Evolutionary conservation across 2,113 vertebrate genomes (phyloP).

Genomic region (Amazona guildingii): DNA sequence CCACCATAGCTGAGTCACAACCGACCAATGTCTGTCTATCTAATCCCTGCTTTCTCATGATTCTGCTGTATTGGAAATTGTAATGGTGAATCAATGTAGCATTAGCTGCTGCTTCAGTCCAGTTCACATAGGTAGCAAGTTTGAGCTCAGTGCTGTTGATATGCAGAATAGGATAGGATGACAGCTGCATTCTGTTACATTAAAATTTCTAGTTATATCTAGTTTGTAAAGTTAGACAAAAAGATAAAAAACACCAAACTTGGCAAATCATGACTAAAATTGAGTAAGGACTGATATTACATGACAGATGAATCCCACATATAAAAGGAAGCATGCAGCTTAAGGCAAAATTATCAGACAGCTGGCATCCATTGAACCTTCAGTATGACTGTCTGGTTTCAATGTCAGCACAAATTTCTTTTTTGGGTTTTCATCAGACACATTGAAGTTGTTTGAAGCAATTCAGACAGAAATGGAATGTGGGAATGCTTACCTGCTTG

Average conservation of each 20-base stretch:
- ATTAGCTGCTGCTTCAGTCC: not conserved
- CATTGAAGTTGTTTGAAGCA: not conserved
- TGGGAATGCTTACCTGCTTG: not conserved
- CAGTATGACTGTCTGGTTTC: constrained; percentile 39
- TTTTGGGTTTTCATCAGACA: not conserved
- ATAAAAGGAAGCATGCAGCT: not conserved
- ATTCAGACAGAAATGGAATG: not conserved
- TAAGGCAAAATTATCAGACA: constrained; percentile 36
- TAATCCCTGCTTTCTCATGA: not conserved
- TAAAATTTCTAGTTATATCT: not conserved
- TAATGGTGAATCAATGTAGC: not conserved
- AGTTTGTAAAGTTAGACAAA: not conserved
- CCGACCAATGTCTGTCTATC: fast-evolving
- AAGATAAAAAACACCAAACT: not conserved
- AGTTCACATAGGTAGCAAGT: not conserved
- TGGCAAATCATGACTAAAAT: not conserved
- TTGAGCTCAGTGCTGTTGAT: not conserved
- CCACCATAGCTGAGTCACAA: not conserved
- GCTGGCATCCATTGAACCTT: constrained; percentile 19
- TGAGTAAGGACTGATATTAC: not conserved
- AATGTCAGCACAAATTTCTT: constrained; percentile 27
- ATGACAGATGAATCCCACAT: not conserved
- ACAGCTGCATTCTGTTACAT: not conserved
- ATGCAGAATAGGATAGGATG: not conserved
- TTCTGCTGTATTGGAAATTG: not conserved